Evolutionary conservation across 2,113 vertebrate genomes (phyloP).

Genomic region (Promerops cafer): DNA sequence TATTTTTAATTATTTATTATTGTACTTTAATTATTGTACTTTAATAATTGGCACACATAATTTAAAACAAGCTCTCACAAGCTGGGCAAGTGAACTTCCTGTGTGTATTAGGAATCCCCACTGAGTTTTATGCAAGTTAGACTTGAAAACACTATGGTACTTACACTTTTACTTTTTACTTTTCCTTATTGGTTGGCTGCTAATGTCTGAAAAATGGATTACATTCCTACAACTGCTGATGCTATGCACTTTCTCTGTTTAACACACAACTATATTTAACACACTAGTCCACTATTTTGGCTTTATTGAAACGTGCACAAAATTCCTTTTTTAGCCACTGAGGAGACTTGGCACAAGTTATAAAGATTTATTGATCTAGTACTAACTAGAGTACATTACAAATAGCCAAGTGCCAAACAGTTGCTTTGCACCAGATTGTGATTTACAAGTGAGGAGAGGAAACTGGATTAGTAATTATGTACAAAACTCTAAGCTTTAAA

Average conservation of each 20-base stretch:
- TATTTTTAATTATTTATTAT: not conserved
- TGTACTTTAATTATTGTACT: not conserved
- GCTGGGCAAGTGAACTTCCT: not conserved
- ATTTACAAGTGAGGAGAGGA: constrained; percentile 16
- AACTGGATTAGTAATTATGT: not conserved
- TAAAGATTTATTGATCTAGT: constrained; percentile 50
- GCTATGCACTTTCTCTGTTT: not conserved
- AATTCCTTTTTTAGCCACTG: not conserved
- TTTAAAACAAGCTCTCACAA: not conserved
- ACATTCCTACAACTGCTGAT: not conserved
- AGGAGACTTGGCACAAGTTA: not conserved
- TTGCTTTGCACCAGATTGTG: not conserved
- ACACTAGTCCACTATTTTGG: not conserved
- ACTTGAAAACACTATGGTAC: not conserved
- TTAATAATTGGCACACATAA: not conserved
- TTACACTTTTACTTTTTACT: not conserved
- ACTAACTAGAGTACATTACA: constrained; percentile 26
- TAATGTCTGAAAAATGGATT: not conserved
- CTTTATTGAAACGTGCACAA: not conserved
- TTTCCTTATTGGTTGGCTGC: not conserved
- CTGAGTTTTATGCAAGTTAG: not conserved
- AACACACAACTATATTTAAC: not conserved
- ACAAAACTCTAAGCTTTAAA: not conserved
- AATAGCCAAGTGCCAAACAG: constrained; percentile 9
- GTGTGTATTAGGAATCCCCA: not conserved